phyloP scores from a whole-genome alignment of 2,113 vertebrate species.

The Argyrosomus japonicus region DNA sequence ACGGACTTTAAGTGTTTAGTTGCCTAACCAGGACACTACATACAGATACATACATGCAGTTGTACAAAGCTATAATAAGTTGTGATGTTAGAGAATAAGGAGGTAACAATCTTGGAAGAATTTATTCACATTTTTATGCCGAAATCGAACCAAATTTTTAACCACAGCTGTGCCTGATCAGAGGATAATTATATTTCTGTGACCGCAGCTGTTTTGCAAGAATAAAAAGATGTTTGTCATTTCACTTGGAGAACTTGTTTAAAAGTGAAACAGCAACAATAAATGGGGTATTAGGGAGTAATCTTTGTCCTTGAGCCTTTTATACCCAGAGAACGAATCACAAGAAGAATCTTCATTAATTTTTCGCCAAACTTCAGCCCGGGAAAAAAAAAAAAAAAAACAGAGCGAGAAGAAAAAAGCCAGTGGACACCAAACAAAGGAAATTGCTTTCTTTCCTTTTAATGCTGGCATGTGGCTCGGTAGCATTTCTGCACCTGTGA shows the following conservation, averaged over 20 bases:
- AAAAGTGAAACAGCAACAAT: background rate
- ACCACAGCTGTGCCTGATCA: background rate
- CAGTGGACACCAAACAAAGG: constrained; percentile 71
- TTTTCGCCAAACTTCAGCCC: constrained; percentile 52
- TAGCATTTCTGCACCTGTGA: constrained; percentile 79
- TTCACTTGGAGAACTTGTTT: background rate
- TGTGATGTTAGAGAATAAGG: no score
- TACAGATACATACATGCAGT: no score
- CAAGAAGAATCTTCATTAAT: constrained; percentile 43
- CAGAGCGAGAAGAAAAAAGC: constrained; percentile 17
- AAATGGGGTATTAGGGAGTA: background rate
- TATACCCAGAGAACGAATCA: background rate
- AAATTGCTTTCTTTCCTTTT: constrained; percentile 79
- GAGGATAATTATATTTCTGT: background rate
- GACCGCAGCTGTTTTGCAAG: no score
- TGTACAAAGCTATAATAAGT: no score
- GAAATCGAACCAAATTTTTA: background rate
- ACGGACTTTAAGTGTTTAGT: background rate
- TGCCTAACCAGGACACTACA: no score
- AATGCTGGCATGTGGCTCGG: constrained; percentile 73
- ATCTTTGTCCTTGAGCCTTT: background rate
- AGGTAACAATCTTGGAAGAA: no score
- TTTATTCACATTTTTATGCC: background rate
- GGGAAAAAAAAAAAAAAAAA: no score
- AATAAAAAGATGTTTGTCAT: background rate